phyloP scores from a whole-genome alignment of 2,888 invertebrate genomes.

The Ophion obscuratus region DNA sequence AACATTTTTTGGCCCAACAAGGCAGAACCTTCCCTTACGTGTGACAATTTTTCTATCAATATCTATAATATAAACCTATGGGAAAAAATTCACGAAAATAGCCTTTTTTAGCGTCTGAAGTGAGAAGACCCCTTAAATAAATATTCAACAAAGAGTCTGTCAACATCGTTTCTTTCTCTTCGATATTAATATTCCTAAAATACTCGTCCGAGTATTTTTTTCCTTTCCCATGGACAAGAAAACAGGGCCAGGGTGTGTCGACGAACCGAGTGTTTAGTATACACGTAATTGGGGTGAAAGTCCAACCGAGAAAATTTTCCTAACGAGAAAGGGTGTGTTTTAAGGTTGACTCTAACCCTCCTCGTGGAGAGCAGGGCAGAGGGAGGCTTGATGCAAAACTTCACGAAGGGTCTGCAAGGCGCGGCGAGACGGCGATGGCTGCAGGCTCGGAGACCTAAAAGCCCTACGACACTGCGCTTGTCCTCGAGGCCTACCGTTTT shows the following conservation, averaged over 20 bases:
- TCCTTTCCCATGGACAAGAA: background rate
- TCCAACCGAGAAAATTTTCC: constrained; percentile 16
- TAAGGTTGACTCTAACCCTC: constrained; percentile 17
- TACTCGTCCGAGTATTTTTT: background rate
- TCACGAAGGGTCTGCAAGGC: background rate
- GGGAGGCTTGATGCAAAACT: constrained; percentile 19
- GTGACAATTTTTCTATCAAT: too few relatives aligned
- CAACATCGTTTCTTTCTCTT: background rate
- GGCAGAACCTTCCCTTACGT: too few relatives aligned
- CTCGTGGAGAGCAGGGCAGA: background rate
- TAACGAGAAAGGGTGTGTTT: constrained; percentile 13
- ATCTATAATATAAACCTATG: too few relatives aligned
- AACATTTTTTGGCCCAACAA: too few relatives aligned
- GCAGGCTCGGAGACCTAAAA: background rate
- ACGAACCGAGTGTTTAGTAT: background rate
- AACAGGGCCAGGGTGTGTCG: background rate
- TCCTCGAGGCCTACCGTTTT: constrained; percentile 1
- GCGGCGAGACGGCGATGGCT: background rate
- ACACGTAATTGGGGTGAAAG: constrained; percentile 25
- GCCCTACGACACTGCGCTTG: constrained; percentile 3
- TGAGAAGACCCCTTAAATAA: too few relatives aligned
- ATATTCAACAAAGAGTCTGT: too few relatives aligned
- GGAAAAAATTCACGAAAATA: too few relatives aligned
- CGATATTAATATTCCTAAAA: background rate
- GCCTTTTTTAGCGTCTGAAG: too few relatives aligned